These are phyloP conservation scores for Hydropsyche betteni DNA, from an alignment of 2,888 invertebrate genomes.

Conservation along the genomic window DNA sequence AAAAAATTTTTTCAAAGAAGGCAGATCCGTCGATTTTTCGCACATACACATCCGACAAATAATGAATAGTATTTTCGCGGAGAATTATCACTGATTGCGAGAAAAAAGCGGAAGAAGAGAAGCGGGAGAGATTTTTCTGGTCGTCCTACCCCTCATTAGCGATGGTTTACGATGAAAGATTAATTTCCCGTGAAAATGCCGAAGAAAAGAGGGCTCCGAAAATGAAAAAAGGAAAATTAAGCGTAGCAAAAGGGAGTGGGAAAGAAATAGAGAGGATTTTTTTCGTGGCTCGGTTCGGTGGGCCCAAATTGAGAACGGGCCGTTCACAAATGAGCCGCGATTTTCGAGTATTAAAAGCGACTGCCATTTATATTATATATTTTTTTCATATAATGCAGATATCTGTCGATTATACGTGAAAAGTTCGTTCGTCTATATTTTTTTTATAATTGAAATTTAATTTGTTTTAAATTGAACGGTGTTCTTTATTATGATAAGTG, in stretches of 20 bases:
- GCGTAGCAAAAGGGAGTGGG: background rate
- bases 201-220: slow-evolving; percentile 44
- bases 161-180: slow-evolving; percentile 49
- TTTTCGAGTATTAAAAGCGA: slow-evolving; percentile 9
- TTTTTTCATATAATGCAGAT: no score
- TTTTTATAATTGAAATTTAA: no score
- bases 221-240: slow-evolving; percentile 43
- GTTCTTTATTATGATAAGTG: no score
- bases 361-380: background rate
- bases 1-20: no score
- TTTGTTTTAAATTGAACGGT: no score
- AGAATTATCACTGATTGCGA: slow-evolving; percentile 11
- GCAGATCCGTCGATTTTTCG: background rate
- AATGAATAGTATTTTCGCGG: slow-evolving; percentile 14
- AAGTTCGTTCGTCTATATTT: no score
- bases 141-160: slow-evolving; percentile 47
- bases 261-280: slow-evolving; percentile 1
- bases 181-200: slow-evolving; percentile 50
- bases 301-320: slow-evolving; percentile 5
- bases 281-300: slow-evolving; percentile 15
- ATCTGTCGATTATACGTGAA: no score
- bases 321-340: slow-evolving; percentile 6
- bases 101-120: no score
- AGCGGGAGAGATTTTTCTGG: slow-evolving; percentile 23
- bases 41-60: background rate